phyloP scores from a whole-genome alignment of 37 sponge, comb jelly and placozoan species.

The Crambe crambe region DNA sequence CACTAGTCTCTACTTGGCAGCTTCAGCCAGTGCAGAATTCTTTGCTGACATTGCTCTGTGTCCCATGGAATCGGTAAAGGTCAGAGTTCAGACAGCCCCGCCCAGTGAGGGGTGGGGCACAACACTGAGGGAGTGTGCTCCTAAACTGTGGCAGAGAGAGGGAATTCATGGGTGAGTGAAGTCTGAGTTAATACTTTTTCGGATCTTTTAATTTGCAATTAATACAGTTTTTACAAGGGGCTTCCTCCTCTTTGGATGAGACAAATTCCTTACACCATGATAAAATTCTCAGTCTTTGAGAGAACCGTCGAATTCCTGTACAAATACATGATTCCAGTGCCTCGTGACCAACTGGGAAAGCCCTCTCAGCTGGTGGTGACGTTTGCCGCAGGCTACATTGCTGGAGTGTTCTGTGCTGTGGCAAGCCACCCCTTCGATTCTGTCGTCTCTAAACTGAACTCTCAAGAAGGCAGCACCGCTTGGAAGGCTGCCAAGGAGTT shows the following conservation, averaged over 20 bases:
- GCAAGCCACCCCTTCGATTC: constrained; percentile 97
- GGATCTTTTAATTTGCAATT: too few relatives aligned
- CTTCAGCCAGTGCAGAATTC: constrained; percentile 98
- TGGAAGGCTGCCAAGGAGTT: constrained; percentile 86
- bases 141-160: constrained; percentile 84
- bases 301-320: constrained; percentile 96
- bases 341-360: constrained; percentile 76
- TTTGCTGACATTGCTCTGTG: constrained; percentile 99
- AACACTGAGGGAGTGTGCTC: constrained; percentile 91
- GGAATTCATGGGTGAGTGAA: constrained; percentile 80
- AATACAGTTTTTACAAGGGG: constrained; percentile 93
- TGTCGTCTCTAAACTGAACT: constrained; percentile 97
- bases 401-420: constrained; percentile 99
- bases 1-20: constrained; percentile 96
- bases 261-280: constrained; percentile 99
- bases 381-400: constrained; percentile 98
- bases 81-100: constrained; percentile 95
- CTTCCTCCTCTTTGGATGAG: constrained; percentile 95
- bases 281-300: constrained; percentile 99
- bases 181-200: neutral
- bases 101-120: constrained; percentile 77
- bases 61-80: constrained; percentile 99
- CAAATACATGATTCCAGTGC: constrained; percentile 95
- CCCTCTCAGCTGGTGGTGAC: constrained; percentile 96
- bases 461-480: constrained; percentile 86